A percentile compares a stretch with the other conserved stretches of the same genome.
These are phyloP conservation scores for Noctua janthina DNA, from an alignment of 2,888 invertebrate genomes.

Conservation along the genomic window DNA sequence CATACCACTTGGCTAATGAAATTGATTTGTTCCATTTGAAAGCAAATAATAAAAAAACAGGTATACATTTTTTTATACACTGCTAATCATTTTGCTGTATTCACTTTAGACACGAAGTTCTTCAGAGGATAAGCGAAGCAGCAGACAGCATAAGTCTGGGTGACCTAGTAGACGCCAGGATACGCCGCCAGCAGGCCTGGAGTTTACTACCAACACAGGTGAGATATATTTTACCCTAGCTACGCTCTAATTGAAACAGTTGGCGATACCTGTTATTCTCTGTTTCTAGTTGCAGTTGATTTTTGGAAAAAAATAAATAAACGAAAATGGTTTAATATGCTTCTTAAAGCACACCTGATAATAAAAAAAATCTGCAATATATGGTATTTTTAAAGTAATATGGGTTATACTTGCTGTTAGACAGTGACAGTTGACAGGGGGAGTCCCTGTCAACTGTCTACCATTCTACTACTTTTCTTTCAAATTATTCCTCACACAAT, in stretches of 20 bases:
- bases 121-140: conserved; percentile 93
- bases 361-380: too few relatives aligned
- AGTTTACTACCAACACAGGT: conserved; percentile 94
- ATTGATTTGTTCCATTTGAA: too few relatives aligned
- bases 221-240: background rate
- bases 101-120: conserved; percentile 88
- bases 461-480: too few relatives aligned
- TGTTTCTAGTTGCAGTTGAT: background rate
- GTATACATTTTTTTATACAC: background rate
- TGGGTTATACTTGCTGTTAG: too few relatives aligned
- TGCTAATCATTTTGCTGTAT: background rate
- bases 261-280: background rate
- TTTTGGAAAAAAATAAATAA: background rate
- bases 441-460: too few relatives aligned
- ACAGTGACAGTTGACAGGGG: too few relatives aligned
- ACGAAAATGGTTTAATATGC: too few relatives aligned
- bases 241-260: background rate
- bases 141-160: conserved; percentile 96
- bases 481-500: too few relatives aligned
- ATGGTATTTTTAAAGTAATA: too few relatives aligned
- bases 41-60: too few relatives aligned
- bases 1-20: too few relatives aligned
- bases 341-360: too few relatives aligned
- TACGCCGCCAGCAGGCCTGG: conserved; percentile 96
- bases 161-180: conserved; percentile 95